Conservation (phyloP, 2,888 invertebrate genomes). For the Aquatica leii region DNA sequence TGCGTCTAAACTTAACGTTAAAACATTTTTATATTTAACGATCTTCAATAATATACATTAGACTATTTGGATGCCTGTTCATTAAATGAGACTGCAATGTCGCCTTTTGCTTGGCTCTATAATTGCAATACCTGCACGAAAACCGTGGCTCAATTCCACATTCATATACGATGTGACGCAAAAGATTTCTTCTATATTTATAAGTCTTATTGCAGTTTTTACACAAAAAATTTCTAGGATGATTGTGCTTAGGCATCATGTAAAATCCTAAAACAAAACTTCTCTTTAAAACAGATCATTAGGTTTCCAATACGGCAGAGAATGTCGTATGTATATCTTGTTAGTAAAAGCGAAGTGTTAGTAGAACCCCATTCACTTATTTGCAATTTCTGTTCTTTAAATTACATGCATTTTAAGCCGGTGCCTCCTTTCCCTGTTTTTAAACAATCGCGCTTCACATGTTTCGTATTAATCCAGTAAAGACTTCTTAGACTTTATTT, state of each 20-base stretch:
- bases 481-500: too few species aligned
- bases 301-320: too few species aligned
- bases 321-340: too few species aligned
- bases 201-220: constrained; percentile 8
- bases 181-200: constrained; percentile 13
- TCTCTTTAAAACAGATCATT: too few species aligned
- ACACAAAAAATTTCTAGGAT: neutral
- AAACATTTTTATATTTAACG: neutral
- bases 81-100: constrained; percentile 1
- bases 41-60: constrained; percentile 3
- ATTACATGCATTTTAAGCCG: too few species aligned
- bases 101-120: constrained; percentile 11
- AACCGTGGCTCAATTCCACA: constrained; percentile 12
- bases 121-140: constrained; percentile 4
- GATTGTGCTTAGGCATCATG: neutral
- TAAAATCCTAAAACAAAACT: constrained; percentile 1
- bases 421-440: too few species aligned
- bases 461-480: too few species aligned
- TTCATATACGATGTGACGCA: constrained; percentile 10
- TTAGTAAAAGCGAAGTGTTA: too few species aligned
- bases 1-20: too few species aligned
- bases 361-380: too few species aligned
- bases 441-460: too few species aligned
- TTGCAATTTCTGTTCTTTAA: too few species aligned
- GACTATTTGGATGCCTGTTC: constrained; percentile 5